These are phyloP conservation scores for Fregetta grallaria DNA, from an alignment of 2,113 vertebrate species.

Conservation along the genomic window DNA sequence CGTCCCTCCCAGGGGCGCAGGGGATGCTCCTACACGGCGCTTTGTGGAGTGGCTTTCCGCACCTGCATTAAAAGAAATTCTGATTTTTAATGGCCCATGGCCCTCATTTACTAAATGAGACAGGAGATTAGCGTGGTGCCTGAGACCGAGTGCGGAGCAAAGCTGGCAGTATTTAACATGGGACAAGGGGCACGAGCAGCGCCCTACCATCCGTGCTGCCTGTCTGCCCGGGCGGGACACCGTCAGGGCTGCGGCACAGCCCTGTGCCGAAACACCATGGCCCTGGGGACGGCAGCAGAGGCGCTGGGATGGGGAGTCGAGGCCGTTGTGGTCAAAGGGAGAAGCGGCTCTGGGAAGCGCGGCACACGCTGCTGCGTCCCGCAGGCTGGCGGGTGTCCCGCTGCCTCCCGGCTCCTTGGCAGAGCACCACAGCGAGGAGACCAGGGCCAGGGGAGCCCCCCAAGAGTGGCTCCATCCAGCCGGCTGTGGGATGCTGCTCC, in stretches of 20 bases:
- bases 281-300: rapidly evolving
- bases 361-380: background rate
- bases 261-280: rapidly evolving
- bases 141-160: background rate
- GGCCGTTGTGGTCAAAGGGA: background rate
- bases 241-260: background rate
- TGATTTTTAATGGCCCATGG: conserved; percentile 75
- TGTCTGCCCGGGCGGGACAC: rapidly evolving
- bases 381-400: background rate
- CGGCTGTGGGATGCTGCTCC: rapidly evolving
- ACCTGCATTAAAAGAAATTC: conserved; percentile 68
- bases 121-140: conserved; percentile 56
- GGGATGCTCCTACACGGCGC: rapidly evolving
- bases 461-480: rapidly evolving
- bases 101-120: conserved; percentile 72
- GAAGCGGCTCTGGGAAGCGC: background rate
- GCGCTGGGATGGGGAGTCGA: background rate
- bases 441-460: no score
- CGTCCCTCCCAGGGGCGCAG: rapidly evolving
- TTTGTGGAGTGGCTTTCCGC: background rate
- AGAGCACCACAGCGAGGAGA: background rate
- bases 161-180: rapidly evolving
- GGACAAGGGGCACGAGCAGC: rapidly evolving
- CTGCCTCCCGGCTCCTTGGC: background rate
- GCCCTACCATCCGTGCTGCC: background rate